Conservation (phyloP, 2,797 vertebrate species). For the Lagorchestes hirsutus region DNA sequence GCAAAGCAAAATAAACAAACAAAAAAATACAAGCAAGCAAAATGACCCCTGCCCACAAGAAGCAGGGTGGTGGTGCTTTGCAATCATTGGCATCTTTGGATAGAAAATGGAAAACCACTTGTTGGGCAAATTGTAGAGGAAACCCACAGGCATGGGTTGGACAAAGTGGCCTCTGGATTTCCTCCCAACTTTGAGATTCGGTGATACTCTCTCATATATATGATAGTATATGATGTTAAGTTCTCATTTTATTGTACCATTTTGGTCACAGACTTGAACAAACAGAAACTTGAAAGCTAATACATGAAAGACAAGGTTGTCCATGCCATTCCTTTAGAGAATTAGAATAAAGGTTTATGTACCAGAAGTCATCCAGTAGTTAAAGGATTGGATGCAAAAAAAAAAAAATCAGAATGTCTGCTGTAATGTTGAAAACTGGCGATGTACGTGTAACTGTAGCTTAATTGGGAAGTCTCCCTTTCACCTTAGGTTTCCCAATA, state of each 20-base stretch:
- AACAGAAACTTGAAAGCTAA: neutral
- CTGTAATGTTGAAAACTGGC: constrained; percentile 72
- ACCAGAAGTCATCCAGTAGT: neutral
- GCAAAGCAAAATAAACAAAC: neutral
- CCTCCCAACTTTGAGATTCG: neutral
- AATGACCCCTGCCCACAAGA: neutral
- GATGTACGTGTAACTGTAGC: constrained; percentile 70
- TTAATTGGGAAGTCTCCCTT: constrained; percentile 50
- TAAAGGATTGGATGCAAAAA: constrained; percentile 11
- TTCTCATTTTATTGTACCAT: neutral
- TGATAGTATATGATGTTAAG: neutral
- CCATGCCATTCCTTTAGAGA: neutral
- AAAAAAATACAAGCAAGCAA: neutral
- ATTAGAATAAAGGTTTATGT: neutral
- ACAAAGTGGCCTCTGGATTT: neutral
- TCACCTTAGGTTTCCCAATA: neutral
- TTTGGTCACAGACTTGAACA: neutral
- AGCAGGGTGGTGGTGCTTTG: neutral
- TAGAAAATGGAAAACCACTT: neutral
- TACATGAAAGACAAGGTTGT: neutral
- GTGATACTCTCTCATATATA: neutral
- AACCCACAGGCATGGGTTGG: neutral
- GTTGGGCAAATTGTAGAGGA: neutral
- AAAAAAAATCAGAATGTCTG: constrained; percentile 80
- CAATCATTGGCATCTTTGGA: neutral